phyloP scores from a whole-genome alignment of 2,113 vertebrate species.

The Brachyhypopomus gauderio region DNA sequence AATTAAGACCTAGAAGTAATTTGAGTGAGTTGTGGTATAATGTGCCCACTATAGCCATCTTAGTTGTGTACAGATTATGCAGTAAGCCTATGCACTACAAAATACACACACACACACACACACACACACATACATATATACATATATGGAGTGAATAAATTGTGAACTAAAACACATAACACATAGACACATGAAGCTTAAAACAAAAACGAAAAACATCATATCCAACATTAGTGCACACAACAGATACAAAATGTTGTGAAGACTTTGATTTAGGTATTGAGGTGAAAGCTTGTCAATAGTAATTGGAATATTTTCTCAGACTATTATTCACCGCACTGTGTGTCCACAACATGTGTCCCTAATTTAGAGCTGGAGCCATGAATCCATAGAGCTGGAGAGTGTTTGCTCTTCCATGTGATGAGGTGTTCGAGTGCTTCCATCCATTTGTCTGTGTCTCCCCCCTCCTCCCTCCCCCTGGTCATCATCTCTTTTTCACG shows the following conservation, averaged over 20 bases:
- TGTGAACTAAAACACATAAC: not conserved
- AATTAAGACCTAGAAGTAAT: not conserved
- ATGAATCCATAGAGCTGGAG: no score
- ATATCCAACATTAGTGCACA: not conserved
- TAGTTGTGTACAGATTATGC: not conserved
- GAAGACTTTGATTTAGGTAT: conserved; percentile 18
- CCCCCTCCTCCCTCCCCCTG: not conserved
- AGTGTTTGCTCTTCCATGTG: conserved; percentile 30
- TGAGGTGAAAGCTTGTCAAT: conserved; percentile 18
- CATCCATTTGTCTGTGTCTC: conserved; percentile 24
- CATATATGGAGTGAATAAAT: not conserved
- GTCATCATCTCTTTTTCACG: conserved; percentile 25
- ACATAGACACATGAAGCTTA: not conserved
- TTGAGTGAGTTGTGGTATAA: not conserved
- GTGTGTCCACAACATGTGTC: conserved; percentile 1
- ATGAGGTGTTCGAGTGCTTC: conserved; percentile 36
- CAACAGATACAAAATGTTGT: not conserved
- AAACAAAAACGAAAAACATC: not conserved
- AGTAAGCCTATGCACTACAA: not conserved
- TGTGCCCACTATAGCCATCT: not conserved
- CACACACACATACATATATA: no score
- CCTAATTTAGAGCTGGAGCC: not conserved
- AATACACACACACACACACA: no score
- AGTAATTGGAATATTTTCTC: conserved; percentile 10
- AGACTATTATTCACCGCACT: conserved; percentile 15